A percentile compares a stretch with the other conserved stretches of the same genome.
These are phyloP conservation scores for Prosapia bicincta DNA, from an alignment of 2,888 invertebrate species.

Conservation along the genomic window DNA sequence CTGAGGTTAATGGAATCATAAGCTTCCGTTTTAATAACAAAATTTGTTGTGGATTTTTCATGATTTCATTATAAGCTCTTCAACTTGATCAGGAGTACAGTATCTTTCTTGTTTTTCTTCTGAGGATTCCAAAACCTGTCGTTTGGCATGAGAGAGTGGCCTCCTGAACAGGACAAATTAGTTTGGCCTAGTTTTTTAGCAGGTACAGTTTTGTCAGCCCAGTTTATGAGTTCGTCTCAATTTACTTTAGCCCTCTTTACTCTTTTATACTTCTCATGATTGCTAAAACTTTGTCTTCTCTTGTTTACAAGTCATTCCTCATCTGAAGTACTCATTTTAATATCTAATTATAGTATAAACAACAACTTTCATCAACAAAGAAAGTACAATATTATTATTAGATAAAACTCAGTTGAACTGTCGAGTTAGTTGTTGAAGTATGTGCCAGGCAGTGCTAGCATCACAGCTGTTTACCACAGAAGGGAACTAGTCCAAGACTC, in stretches of 20 bases:
- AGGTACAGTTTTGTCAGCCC: conserved; percentile 2
- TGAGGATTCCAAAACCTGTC: too few species aligned
- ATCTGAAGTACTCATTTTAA: conserved; percentile 5
- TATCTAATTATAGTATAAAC: not conserved
- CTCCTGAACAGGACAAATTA: too few species aligned
- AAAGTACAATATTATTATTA: not conserved
- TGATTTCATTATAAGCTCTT: too few species aligned
- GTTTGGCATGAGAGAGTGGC: too few species aligned
- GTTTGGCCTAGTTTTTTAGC: too few species aligned
- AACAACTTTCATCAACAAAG: not conserved
- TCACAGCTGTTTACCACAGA: not conserved
- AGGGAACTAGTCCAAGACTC: conserved; percentile 7
- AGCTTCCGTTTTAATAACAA: too few species aligned
- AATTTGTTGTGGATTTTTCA: too few species aligned
- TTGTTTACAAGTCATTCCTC: not conserved
- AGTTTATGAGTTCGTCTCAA: conserved; percentile 6
- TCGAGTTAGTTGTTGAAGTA: not conserved
- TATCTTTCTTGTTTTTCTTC: too few species aligned
- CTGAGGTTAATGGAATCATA: too few species aligned
- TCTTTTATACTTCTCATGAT: not conserved
- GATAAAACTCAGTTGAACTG: not conserved
- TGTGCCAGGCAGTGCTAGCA: not conserved
- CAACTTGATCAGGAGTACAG: too few species aligned
- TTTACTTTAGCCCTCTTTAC: not conserved
- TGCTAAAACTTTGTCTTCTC: not conserved